Percentiles rank a stretch among this genome's conserved stretches.
phyloP scores from a whole-genome alignment of 2,888 invertebrate genomes.

The Adelphocoris suturalis region DNA sequence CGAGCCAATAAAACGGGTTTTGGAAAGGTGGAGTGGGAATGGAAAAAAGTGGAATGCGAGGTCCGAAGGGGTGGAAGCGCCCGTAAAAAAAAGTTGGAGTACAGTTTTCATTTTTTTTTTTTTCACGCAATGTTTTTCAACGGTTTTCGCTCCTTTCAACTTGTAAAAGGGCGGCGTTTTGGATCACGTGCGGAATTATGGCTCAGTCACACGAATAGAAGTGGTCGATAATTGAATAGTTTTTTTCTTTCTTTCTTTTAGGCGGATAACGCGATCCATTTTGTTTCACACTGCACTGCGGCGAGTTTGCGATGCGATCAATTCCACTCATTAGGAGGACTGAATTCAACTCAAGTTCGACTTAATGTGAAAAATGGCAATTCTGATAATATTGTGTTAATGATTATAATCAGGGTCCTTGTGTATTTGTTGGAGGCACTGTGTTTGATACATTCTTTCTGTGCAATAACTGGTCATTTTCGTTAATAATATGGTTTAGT shows the following conservation, averaged over 20 bases:
- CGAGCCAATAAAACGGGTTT: constrained; percentile 32
- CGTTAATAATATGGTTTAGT: too few relatives aligned
- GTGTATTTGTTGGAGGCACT: too few relatives aligned
- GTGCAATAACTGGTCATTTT: too few relatives aligned
- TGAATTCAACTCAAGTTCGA: background rate
- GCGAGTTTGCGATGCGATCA: constrained; percentile 11
- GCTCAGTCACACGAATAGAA: constrained; percentile 61
- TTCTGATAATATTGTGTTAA: too few relatives aligned
- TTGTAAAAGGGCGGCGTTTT: constrained; percentile 28
- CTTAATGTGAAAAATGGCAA: too few relatives aligned
- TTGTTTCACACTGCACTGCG: constrained; percentile 9
- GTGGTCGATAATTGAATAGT: constrained; percentile 65
- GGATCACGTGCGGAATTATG: constrained; percentile 65
- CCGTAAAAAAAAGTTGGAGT: background rate
- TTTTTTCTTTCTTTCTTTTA: constrained; percentile 50
- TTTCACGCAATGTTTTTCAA: background rate
- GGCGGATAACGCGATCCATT: constrained; percentile 1
- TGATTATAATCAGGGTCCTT: too few relatives aligned
- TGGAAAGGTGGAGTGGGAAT: background rate
- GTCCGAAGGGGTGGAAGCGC: background rate
- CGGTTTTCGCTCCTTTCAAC: background rate
- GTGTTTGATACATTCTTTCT: too few relatives aligned
- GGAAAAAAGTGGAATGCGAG: background rate
- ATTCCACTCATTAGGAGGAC: constrained; percentile 5
- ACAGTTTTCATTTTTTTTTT: too few relatives aligned